Evolutionary conservation across 2,113 vertebrate genomes (phyloP).

Genomic region (Pteronura brasiliensis): DNA sequence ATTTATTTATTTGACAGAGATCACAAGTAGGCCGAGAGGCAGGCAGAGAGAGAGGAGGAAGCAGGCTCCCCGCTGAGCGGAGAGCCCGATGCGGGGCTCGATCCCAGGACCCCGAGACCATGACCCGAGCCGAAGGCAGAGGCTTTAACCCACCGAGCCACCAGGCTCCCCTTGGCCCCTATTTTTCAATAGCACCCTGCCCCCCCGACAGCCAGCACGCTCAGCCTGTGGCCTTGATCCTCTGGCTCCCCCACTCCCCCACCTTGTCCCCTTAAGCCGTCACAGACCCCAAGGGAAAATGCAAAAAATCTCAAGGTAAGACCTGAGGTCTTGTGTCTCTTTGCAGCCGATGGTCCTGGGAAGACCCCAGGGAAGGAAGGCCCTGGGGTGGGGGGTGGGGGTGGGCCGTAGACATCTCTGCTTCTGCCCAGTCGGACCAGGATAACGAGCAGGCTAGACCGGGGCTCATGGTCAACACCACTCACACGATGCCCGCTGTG

Average conservation of each 20-base stretch:
- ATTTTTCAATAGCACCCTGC: not conserved
- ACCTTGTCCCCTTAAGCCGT: not conserved
- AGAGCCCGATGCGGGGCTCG: too few relatives aligned
- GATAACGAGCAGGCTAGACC: not conserved
- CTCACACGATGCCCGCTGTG: fast-evolving
- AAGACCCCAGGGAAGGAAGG: not conserved
- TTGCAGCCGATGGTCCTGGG: not conserved
- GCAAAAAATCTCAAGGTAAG: not conserved
- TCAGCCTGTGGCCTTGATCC: not conserved
- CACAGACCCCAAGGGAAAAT: not conserved
- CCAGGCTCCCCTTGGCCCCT: too few relatives aligned
- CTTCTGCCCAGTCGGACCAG: not conserved
- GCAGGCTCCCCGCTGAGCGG: too few relatives aligned
- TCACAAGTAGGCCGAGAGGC: too few relatives aligned
- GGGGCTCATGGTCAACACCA: too few relatives aligned
- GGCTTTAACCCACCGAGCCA: too few relatives aligned
- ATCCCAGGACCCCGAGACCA: too few relatives aligned
- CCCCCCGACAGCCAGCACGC: not conserved
- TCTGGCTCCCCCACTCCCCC: not conserved
- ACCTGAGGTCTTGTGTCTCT: not conserved
- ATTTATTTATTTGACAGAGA: too few relatives aligned
- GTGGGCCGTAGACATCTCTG: not conserved
- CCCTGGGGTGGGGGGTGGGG: too few relatives aligned
- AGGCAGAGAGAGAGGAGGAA: too few relatives aligned
- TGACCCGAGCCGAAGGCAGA: too few relatives aligned